Evolutionary conservation across 1,140 invertebrate genomes (phyloP), one percentile per base, ranked within the genome.

Genomic region (Phortica variegata): DNA sequence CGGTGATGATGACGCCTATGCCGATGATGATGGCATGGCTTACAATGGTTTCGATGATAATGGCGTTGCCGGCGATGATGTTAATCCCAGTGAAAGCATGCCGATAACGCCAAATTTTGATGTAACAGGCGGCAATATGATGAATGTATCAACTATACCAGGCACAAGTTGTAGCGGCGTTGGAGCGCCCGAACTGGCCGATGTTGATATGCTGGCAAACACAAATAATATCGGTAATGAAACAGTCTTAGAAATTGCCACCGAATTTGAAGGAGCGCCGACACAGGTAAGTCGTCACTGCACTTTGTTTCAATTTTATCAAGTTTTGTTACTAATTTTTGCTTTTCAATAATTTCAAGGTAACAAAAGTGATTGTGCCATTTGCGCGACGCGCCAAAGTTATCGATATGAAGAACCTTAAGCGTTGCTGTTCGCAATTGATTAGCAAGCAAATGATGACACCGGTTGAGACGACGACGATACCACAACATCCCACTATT

Each of bases 381-480:
- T 90, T 87, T 72, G 85, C 87, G 2, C 81, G 82, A 53, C 80
- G 81, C 47, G 87, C 88, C 0, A 90, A 90, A 61, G 86, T 85
- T 39, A 81, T 90, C 38, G 85, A 91, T 65, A 87, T 91, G 78
- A 84, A 83, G 54, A 83, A 83, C 61, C 61, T 91, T 8, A 90
- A 90, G 68, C 69, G 53, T 61, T 47, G 77, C 77, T 23, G 84
- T 86, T 62, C 85, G 82, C 77, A 77, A 7, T 61, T 72, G 16
- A 61, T 81, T 4, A 58, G 56, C 18, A 66, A 70, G 15, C 61
- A 76, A 56, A 34, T 75, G 6, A 45, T 63, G 2, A 54, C 16
- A 3, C 17, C 46, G 10, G 3, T 26, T 0, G 58, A 65, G 12
- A 54, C 63, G 8, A 16, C 26, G 16, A 36, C 41, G 3, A 57